Conservation (phyloP, 2,888 invertebrate genomes). For the Ornithoptera alexandrae region DNA sequence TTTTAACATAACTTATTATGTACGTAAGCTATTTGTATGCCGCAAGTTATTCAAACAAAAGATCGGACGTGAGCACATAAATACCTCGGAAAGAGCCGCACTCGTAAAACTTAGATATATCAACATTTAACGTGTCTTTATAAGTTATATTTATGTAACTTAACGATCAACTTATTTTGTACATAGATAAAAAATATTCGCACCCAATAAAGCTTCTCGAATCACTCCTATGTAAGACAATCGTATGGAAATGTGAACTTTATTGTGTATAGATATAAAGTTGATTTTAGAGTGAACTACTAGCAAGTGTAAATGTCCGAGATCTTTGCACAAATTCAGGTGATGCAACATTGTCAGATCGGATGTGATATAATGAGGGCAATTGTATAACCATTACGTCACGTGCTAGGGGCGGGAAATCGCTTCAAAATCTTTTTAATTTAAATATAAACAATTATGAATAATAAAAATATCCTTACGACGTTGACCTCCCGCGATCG, state of each 20-base stretch:
- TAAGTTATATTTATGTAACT: too few species aligned
- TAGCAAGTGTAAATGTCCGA: constrained; percentile 12
- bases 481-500: neutral
- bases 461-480: neutral
- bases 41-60: too few species aligned
- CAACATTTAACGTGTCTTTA: too few species aligned
- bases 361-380: constrained; percentile 13
- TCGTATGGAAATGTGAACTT: neutral
- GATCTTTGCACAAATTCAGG: constrained; percentile 19
- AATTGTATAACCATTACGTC: constrained; percentile 18
- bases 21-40: too few species aligned
- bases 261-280: neutral
- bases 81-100: too few species aligned
- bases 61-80: too few species aligned
- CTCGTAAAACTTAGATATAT: too few species aligned
- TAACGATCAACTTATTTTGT: too few species aligned
- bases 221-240: too few species aligned
- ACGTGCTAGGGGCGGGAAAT: neutral
- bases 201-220: too few species aligned
- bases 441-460: neutral
- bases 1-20: too few species aligned
- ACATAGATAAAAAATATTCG: too few species aligned
- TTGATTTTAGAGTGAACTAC: neutral
- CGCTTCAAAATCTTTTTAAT: neutral
- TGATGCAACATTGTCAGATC: constrained; percentile 12